phyloP scores from a whole-genome alignment of 2,888 invertebrate genomes.

The Norana najaformis region DNA sequence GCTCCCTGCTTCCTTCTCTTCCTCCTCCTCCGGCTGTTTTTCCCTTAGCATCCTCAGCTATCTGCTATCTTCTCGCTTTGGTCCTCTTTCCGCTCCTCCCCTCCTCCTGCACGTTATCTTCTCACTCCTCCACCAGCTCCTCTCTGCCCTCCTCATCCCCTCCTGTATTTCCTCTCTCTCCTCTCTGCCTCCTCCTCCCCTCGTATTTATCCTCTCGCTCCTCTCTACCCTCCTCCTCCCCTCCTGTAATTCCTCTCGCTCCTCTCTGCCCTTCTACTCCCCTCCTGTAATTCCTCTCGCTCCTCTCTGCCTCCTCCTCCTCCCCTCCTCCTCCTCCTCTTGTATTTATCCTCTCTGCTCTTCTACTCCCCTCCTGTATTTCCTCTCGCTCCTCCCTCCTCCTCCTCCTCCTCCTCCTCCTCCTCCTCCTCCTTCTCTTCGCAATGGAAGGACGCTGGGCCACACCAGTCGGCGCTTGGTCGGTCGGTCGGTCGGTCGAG shows the following conservation, averaged over 20 bases:
- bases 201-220: not conserved
- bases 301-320: not conserved
- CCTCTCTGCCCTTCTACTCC: not conserved
- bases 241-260: not conserved
- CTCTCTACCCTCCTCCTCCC: not conserved
- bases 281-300: not conserved
- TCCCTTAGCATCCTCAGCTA: not conserved
- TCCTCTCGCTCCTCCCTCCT: not conserved
- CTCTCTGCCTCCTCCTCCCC: not conserved
- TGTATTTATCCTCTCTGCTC: not conserved
- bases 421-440: not conserved
- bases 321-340: not conserved
- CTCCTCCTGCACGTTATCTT: not conserved
- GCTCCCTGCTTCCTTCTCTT: not conserved
- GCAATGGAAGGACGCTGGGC: not conserved
- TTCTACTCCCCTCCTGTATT: not conserved
- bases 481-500: not conserved
- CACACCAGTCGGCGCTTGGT: not conserved
- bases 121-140: not conserved
- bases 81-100: not conserved
- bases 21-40: constrained; percentile 14
- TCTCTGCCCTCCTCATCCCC: not conserved
- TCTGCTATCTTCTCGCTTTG: not conserved
- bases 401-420: not conserved
- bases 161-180: not conserved